Conservation (phyloP, 2,113 vertebrate genomes). For the Xyliphius kryptos region DNA sequence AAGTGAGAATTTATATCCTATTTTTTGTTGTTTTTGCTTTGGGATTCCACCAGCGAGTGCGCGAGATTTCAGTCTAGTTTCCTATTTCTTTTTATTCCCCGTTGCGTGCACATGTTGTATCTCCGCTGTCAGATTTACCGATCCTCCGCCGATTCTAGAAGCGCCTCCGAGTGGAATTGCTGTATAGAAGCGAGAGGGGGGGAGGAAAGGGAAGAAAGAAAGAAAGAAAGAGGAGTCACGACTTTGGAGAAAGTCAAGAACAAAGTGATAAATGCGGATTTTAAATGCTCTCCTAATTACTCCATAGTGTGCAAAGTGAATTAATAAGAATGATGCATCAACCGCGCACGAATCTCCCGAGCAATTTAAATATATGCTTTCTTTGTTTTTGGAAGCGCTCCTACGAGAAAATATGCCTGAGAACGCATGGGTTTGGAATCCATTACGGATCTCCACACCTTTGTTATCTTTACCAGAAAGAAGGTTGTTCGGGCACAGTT, state of each 20-base stretch:
- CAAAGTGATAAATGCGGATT: constrained; percentile 9
- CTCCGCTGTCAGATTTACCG: neutral
- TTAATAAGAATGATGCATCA: constrained; percentile 12
- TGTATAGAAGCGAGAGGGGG: too few species aligned
- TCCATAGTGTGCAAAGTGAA: neutral
- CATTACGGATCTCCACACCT: too few species aligned
- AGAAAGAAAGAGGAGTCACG: constrained; percentile 36
- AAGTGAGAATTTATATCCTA: constrained; percentile 45
- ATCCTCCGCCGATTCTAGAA: constrained; percentile 49
- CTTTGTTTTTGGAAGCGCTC: too few species aligned
- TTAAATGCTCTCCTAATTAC: constrained; percentile 12
- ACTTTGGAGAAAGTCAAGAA: constrained; percentile 2
- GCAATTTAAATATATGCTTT: constrained; percentile 16
- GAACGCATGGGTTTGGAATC: too few species aligned
- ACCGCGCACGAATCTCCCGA: constrained; percentile 11
- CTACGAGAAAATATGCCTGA: too few species aligned
- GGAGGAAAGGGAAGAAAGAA: too few species aligned
- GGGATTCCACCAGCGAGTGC: too few species aligned
- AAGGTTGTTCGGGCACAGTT: too few species aligned
- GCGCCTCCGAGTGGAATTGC: constrained; percentile 53
- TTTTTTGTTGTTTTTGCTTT: constrained; percentile 12
- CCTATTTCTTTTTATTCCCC: too few species aligned
- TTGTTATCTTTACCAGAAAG: too few species aligned
- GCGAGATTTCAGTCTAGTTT: constrained; percentile 48
- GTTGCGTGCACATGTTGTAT: too few species aligned